These are phyloP conservation scores for Agapostemon virescens DNA, from an alignment of 2,888 invertebrate species.

Conservation along the genomic window DNA sequence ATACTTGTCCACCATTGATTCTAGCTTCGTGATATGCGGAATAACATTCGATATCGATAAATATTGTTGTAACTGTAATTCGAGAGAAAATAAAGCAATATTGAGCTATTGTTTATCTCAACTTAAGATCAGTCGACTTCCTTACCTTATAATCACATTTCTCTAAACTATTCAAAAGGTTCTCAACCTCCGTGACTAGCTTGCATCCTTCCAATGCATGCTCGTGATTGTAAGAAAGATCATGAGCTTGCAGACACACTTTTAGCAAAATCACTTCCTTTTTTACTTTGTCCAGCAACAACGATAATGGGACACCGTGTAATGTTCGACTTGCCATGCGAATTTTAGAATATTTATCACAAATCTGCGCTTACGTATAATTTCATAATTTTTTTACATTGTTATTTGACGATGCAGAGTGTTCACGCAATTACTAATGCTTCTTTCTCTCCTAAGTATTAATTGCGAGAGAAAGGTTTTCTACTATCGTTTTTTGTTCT, in stretches of 20 bases:
- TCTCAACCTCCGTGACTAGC: conserved; percentile 66
- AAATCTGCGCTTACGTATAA: conserved; percentile 39
- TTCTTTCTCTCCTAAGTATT: not conserved
- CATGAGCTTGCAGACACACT: conserved; percentile 63
- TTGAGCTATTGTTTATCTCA: conserved; percentile 14
- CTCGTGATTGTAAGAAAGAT: conserved; percentile 61
- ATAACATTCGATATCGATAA: conserved; percentile 68
- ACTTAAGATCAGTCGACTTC: conserved; percentile 6
- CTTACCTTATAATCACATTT: conserved; percentile 72
- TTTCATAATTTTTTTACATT: conserved; percentile 10
- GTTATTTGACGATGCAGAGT: not conserved
- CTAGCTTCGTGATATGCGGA: conserved; percentile 67
- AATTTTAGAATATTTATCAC: conserved; percentile 64
- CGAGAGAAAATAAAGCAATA: conserved; percentile 22
- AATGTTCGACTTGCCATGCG: conserved; percentile 70
- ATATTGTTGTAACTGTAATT: conserved; percentile 71
- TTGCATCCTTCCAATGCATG: conserved; percentile 62
- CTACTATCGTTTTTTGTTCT: not conserved
- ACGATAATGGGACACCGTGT: conserved; percentile 66
- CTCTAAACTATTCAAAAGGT: conserved; percentile 65
- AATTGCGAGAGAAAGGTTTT: not conserved
- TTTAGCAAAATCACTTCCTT: conserved; percentile 66
- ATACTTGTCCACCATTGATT: conserved; percentile 66
- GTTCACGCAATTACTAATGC: not conserved
- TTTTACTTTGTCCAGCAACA: conserved; percentile 67